These are phyloP conservation scores for Hylaeus anthracinus DNA, from an alignment of 1,140 invertebrate genomes.

Conservation along the genomic window DNA sequence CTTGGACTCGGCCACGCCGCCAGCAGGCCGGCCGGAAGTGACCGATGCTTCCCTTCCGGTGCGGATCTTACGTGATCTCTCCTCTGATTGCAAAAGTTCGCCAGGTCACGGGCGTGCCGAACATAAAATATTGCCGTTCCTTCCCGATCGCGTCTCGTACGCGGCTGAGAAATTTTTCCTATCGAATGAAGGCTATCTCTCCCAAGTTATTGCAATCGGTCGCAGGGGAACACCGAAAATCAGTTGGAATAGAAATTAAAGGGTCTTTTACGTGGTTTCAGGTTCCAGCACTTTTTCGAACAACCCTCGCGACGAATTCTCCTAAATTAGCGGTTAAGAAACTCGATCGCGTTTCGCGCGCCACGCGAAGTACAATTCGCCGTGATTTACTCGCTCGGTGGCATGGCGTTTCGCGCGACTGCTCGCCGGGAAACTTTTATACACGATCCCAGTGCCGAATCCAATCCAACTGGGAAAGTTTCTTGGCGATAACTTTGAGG, in stretches of 20 bases:
- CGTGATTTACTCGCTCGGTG: constrained; percentile 15
- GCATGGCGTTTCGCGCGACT: neutral
- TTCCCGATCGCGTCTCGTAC: too few species aligned
- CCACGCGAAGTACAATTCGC: neutral
- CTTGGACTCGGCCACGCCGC: constrained; percentile 40
- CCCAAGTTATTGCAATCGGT: too few species aligned
- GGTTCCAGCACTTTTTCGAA: too few species aligned
- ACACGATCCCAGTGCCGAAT: neutral
- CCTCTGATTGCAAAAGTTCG: constrained; percentile 64
- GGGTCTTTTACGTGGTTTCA: too few species aligned
- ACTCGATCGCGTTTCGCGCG: neutral
- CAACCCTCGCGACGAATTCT: neutral
- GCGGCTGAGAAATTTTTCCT: too few species aligned
- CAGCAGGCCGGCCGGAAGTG: constrained; percentile 49
- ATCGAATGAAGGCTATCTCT: too few species aligned
- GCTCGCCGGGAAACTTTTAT: constrained; percentile 12
- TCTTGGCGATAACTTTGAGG: neutral
- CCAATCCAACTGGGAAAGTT: constrained; percentile 3
- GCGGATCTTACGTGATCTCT: constrained; percentile 59
- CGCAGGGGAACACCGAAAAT: too few species aligned
- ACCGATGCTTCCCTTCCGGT: constrained; percentile 53
- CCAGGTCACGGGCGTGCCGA: constrained; percentile 23
- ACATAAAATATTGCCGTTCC: neutral
- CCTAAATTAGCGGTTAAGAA: constrained; percentile 1
- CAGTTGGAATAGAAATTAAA: too few species aligned